Evolutionary conservation across 2,113 vertebrate species (phyloP), one percentile per base, ranked within the genome.

Genomic region (Gymnorhina tibicen): DNA sequence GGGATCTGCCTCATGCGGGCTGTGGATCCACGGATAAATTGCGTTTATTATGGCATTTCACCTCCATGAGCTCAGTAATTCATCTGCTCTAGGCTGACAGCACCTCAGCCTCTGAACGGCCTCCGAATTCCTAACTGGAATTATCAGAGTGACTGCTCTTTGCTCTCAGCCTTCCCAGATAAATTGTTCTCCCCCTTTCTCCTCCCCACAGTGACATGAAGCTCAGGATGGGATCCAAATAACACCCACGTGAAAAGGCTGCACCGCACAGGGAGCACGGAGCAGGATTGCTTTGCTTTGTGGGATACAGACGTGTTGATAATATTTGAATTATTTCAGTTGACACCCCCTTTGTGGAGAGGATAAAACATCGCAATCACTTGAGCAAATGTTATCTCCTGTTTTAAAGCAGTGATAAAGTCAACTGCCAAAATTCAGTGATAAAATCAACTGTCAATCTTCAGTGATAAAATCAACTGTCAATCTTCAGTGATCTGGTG

Each of bases 331-430:
- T 52, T 7, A 26, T 62, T 69, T 52, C 44, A 50, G 8, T n/a
- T 35, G 18, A 3, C 0, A 0, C 8, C 8, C 6, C 17, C 3
- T 82, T 59, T 15, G 17, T 0, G 4, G 39, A 30, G 14, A 50
- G 23, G 20, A 50, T 33, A 46, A 84, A 89, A 50, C 24, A 35
- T 8, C 66, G 32, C 33, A n/a, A 3, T 20, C 19, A 46, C 16
- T 35, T 16, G 23, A 77, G 8, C 9, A 47, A 76, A 56, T 1
- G 0, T 2, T 47, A 1, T 15, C 58, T 64, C 39, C n/a, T 58
- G 9, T 30, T 88, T 18, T 69, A 53, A 87, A 85, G 27, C 16
- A 56, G 26, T 30, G 73, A 46, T 19, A 35, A 55, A 44, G 19
- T 13, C 21, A 13, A 7, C 19, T 18, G 30, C 30, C 46, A 62